A percentile compares a stretch with the other conserved stretches of the same genome.
Conservation (phyloP, 2,888 invertebrate species). For the Dynastes tityus region DNA sequence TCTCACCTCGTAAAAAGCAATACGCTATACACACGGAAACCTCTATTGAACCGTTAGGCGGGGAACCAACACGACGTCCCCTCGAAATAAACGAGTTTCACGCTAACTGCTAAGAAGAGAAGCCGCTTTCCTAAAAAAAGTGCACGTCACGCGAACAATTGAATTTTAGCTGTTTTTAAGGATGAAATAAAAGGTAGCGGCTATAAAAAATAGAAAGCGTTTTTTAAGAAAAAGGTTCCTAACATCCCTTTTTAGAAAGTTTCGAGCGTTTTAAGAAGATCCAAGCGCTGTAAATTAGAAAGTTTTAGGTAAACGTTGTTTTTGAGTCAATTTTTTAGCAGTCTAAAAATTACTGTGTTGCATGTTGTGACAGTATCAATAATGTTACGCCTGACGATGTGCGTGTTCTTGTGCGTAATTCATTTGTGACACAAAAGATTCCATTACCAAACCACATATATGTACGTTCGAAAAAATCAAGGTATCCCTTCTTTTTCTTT, state of each 20-base stretch:
- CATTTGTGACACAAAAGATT: neutral
- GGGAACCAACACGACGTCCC: constrained; percentile 9
- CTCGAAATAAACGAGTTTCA: constrained; percentile 14
- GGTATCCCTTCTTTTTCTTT: too few species aligned
- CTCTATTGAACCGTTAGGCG: constrained; percentile 46
- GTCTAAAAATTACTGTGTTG: constrained; percentile 7
- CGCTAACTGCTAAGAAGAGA: constrained; percentile 14
- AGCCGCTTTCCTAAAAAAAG: constrained; percentile 20
- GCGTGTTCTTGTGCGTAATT: neutral
- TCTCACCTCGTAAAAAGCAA: constrained; percentile 57
- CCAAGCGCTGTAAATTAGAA: constrained; percentile 61
- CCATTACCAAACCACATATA: neutral
- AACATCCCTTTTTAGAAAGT: constrained; percentile 12
- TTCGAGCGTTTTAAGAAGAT: constrained; percentile 9
- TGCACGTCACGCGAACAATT: constrained; percentile 35
- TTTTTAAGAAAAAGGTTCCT: neutral
- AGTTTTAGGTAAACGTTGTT: constrained; percentile 52
- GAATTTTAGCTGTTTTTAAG: constrained; percentile 21
- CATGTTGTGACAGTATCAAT: neutral
- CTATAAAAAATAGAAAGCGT: constrained; percentile 40
- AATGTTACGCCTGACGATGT: neutral
- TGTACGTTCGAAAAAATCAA: too few species aligned
- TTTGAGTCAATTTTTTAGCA: constrained; percentile 24
- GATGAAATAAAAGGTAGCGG: constrained; percentile 22
- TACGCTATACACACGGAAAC: constrained; percentile 44